Evolutionary conservation across 23 tunicate genomes (phyloP).

Genomic region (Pegea sp.): DNA sequence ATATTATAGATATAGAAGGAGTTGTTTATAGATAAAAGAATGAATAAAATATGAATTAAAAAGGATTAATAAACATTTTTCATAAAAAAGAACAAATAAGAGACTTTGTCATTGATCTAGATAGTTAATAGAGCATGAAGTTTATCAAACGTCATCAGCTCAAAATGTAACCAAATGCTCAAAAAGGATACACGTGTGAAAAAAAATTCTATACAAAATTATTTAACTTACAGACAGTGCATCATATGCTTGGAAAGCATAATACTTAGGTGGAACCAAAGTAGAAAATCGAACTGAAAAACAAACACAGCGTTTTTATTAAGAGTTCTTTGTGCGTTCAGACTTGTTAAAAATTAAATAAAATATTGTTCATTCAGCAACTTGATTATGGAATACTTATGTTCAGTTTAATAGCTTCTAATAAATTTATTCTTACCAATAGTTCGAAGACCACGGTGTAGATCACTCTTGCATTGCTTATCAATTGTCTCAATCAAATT

Average conservation of each 20-base stretch:
- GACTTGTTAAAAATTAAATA: no score
- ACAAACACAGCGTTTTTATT: not conserved
- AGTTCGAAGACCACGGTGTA: slow-evolving; percentile 34
- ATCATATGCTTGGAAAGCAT: slow-evolving; percentile 40
- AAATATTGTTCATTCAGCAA: no score
- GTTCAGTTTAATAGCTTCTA: no score
- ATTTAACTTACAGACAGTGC: slow-evolving; percentile 28
- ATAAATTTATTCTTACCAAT: slow-evolving; percentile 13
- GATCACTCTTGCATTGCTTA: slow-evolving; percentile 29
- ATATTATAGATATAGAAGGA: not conserved
- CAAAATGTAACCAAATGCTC: not conserved
- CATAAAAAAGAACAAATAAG: not conserved
- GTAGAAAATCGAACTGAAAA: slow-evolving; percentile 52
- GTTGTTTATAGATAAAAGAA: no score
- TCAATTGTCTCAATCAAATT: slow-evolving; percentile 33
- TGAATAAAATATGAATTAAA: no score
- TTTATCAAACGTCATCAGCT: not conserved
- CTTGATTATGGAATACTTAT: no score
- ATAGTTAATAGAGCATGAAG: not conserved
- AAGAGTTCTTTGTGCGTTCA: not conserved
- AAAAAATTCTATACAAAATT: not conserved
- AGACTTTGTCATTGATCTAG: not conserved
- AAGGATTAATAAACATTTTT: no score
- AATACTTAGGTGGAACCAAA: slow-evolving; percentile 41
- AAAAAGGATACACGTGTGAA: no score